Conservation (phyloP, 2,113 vertebrate species). For the Dromas ardeola region DNA sequence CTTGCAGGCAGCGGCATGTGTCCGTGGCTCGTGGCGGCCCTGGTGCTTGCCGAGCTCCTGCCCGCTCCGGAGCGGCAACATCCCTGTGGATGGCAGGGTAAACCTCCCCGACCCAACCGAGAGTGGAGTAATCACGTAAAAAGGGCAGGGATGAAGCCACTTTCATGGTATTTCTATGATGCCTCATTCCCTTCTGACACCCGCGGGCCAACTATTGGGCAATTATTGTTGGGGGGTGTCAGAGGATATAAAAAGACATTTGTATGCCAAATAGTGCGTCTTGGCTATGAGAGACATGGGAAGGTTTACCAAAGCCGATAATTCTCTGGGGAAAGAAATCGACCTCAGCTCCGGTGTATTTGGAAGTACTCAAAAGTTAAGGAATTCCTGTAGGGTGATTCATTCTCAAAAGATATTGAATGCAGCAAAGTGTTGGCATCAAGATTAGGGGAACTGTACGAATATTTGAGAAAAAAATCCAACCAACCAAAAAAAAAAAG, state of each 20-base stretch:
- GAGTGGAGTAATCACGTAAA: accelerated
- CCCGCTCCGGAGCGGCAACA: neutral
- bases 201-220: neutral
- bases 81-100: too few relatives aligned
- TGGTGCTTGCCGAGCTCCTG: neutral
- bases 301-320: slow-evolving; percentile 24
- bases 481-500: neutral
- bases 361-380: neutral
- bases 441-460: neutral
- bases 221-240: neutral
- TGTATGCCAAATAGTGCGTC: neutral
- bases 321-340: neutral
- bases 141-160: neutral
- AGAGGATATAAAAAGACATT: neutral
- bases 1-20: too few relatives aligned
- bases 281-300: slow-evolving; percentile 4
- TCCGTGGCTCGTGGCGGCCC: too few relatives aligned
- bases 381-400: slow-evolving; percentile 1
- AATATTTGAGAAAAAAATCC: neutral
- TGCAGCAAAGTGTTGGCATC: neutral
- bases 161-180: neutral
- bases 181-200: neutral
- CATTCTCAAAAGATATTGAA: slow-evolving; percentile 17
- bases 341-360: neutral
- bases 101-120: neutral